Base-by-base conservation (phyloP, 2,113 vertebrate species). In the Sitta europaea region DNA sequence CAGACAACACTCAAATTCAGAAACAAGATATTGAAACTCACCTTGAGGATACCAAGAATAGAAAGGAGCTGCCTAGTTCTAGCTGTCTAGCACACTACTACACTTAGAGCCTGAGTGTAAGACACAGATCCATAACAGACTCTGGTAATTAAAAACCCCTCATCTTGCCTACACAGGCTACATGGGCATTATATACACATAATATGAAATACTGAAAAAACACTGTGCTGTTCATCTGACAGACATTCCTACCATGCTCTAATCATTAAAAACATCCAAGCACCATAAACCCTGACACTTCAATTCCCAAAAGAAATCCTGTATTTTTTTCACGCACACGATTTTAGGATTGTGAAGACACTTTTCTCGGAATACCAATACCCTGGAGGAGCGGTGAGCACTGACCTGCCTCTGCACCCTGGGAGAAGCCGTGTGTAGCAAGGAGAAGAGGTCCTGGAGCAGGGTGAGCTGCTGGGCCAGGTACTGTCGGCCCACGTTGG, bases 331-430 rank as follows among this genome's bases (percentile, higher is more conserved):
- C 38, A 42, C 0, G 0, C 10, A 15, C 8, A 4, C 1, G 9
- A 29, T 27, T 70, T 88, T 0, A 40, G 23, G 14, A 25, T 19
- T 58, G 21, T 8, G 4, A 5, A 68, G 48, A 19, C 11, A 2
- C 63, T 40, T 14, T 62, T 11, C 53, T 14, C 38, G 38, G 16
- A 79, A 22, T 3, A 55, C 10, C 29, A 31, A 31, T 17, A 12
- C 2, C 4, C 2, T 2, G 5, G 50, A 86, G 31, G 27, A 68
- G 6, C 2, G 5, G n/a, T 2, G 8, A 29, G 23, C 63, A 95
- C 96, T 92, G 84, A 99, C 99, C 99, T 99, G 99, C 98, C 99
- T 99, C 97, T 99, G 99, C 38, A 99, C 99, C 75, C 99, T 98
- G 4, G 99, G 99, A 33, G 99, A 99, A 40, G 99, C 99, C 0